phyloP scores from a whole-genome alignment of 2,113 vertebrate species.

The Clarias batrachus region DNA sequence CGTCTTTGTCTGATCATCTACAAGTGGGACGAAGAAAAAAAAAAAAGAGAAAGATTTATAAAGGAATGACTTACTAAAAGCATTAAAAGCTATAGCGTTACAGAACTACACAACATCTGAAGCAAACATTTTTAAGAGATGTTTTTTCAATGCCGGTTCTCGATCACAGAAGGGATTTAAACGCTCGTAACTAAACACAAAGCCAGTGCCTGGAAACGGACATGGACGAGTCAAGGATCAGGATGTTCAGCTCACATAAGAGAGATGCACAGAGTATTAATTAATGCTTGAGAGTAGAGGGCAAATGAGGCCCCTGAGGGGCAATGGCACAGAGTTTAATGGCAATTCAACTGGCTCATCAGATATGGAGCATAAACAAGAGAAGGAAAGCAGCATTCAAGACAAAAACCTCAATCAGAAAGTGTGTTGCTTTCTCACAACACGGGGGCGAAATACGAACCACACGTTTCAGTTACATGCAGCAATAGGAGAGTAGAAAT shows the following conservation, averaged over 20 bases:
- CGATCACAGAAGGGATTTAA: neutral
- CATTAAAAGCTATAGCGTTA: neutral
- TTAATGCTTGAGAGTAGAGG: neutral
- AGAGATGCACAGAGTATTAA: neutral
- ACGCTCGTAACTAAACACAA: neutral
- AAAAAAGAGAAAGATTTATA: neutral
- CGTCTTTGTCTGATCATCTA: neutral
- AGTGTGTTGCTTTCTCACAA: neutral
- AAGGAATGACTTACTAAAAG: neutral
- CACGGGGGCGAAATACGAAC: neutral
- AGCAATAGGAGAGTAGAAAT: neutral
- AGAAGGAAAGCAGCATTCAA: neutral
- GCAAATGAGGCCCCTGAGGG: neutral
- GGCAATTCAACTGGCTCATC: neutral
- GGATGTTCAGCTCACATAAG: neutral
- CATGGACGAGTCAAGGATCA: neutral
- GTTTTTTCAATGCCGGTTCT: neutral
- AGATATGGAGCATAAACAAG: neutral
- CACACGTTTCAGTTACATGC: neutral
- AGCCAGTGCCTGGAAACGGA: conserved; percentile 17
- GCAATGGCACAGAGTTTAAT: conserved; percentile 6
- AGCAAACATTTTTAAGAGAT: neutral
- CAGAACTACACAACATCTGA: neutral
- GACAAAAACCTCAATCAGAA: neutral
- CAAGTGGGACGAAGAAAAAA: neutral